Conservation (phyloP, 2,113 vertebrate genomes). For the Cettia cetti region DNA sequence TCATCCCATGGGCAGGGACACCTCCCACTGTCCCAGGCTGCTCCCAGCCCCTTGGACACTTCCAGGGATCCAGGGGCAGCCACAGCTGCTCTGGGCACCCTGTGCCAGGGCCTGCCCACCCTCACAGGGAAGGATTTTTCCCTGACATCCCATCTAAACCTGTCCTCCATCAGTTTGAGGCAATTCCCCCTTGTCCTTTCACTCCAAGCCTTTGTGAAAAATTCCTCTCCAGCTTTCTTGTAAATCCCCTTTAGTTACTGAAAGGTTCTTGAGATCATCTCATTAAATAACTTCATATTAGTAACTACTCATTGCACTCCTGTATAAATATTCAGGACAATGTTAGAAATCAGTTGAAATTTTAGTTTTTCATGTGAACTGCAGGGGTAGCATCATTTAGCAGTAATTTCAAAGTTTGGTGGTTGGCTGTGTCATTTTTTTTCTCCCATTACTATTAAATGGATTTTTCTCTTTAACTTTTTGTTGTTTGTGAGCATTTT, state of each 20-base stretch:
- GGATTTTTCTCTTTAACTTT: neutral
- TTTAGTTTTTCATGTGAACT: neutral
- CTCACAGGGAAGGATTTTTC: rapidly evolving
- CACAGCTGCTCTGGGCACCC: neutral
- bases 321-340: neutral
- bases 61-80: neutral
- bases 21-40: neutral
- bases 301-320: neutral
- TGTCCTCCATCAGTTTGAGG: neutral
- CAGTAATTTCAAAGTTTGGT: neutral
- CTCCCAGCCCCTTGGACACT: neutral
- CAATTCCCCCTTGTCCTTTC: neutral
- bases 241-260: neutral
- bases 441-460: neutral
- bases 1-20: neutral
- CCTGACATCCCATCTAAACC: neutral
- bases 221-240: neutral
- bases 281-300: neutral
- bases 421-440: neutral
- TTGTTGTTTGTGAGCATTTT: neutral
- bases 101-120: neutral
- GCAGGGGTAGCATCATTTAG: neutral
- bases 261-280: neutral
- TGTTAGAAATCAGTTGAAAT: neutral
- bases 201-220: neutral